A percentile compares a stretch with the other conserved stretches of the same genome.
phyloP scores from a whole-genome alignment of 92 coral and sea anemone species.

The Phenganax subtilis region DNA sequence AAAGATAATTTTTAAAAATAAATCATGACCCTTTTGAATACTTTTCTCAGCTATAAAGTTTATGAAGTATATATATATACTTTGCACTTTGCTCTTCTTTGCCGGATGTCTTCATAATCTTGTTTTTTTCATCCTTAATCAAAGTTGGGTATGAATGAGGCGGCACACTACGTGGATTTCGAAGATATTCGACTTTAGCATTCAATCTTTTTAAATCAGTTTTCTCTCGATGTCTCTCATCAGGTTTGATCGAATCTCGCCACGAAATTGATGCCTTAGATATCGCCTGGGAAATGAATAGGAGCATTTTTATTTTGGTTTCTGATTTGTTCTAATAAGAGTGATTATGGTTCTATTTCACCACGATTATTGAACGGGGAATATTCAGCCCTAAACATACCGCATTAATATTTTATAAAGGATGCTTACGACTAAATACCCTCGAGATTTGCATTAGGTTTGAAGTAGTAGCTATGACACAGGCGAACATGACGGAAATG shows the following conservation, averaged over 20 bases:
- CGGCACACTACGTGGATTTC: constrained; percentile 95
- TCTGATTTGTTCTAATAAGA: too few species aligned
- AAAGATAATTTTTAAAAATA: neutral
- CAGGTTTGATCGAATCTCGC: constrained; percentile 94
- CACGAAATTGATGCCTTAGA: constrained; percentile 57
- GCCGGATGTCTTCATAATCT: constrained; percentile 35
- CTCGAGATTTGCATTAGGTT: too few species aligned
- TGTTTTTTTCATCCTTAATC: constrained; percentile 57
- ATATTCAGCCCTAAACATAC: too few species aligned
- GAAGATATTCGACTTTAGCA: constrained; percentile 83
- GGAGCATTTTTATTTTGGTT: too few species aligned
- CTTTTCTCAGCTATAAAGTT: neutral
- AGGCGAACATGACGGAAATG: too few species aligned
- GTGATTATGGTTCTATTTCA: too few species aligned
- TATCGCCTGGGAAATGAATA: constrained; percentile 43
- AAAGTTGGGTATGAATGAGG: constrained; percentile 71
- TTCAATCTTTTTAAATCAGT: constrained; percentile 72
- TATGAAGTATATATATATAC: neutral
- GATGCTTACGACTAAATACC: too few species aligned
- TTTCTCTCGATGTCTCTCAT: constrained; percentile 73
- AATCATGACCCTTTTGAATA: too few species aligned
- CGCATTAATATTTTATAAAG: too few species aligned
- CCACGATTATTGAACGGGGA: too few species aligned
- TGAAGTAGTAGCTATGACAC: too few species aligned
- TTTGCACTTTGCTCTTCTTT: constrained; percentile 31